These are phyloP conservation scores for Ceratina australensis DNA, from an alignment of 1,140 invertebrate genomes.

Conservation along the genomic window DNA sequence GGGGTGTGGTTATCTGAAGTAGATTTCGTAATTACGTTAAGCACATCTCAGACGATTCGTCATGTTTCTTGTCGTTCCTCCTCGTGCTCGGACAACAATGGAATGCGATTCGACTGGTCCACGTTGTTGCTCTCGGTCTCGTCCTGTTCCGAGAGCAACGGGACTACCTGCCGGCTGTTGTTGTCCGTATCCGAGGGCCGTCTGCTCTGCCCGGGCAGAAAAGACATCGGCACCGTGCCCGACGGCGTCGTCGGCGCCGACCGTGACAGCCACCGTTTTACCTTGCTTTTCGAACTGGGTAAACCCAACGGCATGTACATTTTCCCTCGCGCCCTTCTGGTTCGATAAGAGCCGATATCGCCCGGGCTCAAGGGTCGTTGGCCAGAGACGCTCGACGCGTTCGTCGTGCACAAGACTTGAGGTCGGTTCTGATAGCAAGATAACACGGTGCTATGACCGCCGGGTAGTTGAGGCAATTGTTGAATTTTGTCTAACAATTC, in stretches of 20 bases:
- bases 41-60: conserved; percentile 40
- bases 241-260: conserved; percentile 89
- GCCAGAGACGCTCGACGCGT: conserved; percentile 46
- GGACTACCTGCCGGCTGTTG: conserved; percentile 74
- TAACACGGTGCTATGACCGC: conserved; percentile 59
- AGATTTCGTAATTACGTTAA: conserved; percentile 20
- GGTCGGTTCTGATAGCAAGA: conserved; percentile 63
- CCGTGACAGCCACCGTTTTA: conserved; percentile 84
- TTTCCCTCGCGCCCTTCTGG: conserved; percentile 70
- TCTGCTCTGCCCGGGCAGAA: conserved; percentile 71
- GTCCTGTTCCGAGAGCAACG: conserved; percentile 77
- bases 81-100: conserved; percentile 59
- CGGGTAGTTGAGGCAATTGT: conserved; percentile 80
- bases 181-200: conserved; percentile 70
- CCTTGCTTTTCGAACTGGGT: conserved; percentile 67
- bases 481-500: conserved; percentile 86
- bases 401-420: conserved; percentile 67
- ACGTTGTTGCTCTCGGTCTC: conserved; percentile 65
- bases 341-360: conserved; percentile 59
- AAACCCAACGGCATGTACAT: conserved; percentile 76
- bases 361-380: conserved; percentile 63
- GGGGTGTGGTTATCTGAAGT: conserved; percentile 27
- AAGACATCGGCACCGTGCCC: conserved; percentile 76
- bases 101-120: conserved; percentile 33
- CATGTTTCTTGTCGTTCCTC: conserved; percentile 67